phyloP scores from a whole-genome alignment of 2,113 vertebrate genomes.

The Elephas maximus region DNA sequence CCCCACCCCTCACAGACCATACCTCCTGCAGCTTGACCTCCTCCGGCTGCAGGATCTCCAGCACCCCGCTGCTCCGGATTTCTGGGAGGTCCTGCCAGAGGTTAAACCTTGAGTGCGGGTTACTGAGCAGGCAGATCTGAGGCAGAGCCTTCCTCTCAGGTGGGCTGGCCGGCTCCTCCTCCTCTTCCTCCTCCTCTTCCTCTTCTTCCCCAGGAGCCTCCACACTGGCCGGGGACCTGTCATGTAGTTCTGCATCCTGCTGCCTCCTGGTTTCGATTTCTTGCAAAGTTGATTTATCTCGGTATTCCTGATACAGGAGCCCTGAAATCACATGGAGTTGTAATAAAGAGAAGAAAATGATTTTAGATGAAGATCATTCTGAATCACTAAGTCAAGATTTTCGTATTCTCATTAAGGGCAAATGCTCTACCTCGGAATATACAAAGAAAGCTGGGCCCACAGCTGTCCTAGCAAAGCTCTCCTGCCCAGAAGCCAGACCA shows the following conservation, averaged over 20 bases:
- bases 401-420: rapidly evolving
- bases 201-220: constrained; percentile 75
- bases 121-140: constrained; percentile 90
- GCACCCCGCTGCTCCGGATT: constrained; percentile 93
- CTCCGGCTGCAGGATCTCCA: constrained; percentile 91
- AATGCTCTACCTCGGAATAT: rapidly evolving
- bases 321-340: constrained; percentile 85
- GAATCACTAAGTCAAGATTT: rapidly evolving
- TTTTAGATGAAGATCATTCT: rapidly evolving
- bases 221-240: constrained; percentile 75
- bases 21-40: constrained; percentile 98
- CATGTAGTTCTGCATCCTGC: constrained; percentile 90
- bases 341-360: not conserved
- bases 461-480: rapidly evolving
- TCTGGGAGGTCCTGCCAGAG: constrained; percentile 97
- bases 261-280: constrained; percentile 96
- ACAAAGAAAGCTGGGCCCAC: not conserved
- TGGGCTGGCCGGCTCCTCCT: constrained; percentile 75
- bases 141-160: constrained; percentile 85
- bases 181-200: constrained; percentile 81
- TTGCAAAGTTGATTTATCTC: constrained; percentile 95
- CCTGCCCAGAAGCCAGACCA: not conserved
- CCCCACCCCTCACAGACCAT: not conserved
- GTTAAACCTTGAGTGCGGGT: constrained; percentile 92
- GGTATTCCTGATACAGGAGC: constrained; percentile 98